Conservation (phyloP, 2,113 vertebrate genomes). For the Scalopus aquaticus region DNA sequence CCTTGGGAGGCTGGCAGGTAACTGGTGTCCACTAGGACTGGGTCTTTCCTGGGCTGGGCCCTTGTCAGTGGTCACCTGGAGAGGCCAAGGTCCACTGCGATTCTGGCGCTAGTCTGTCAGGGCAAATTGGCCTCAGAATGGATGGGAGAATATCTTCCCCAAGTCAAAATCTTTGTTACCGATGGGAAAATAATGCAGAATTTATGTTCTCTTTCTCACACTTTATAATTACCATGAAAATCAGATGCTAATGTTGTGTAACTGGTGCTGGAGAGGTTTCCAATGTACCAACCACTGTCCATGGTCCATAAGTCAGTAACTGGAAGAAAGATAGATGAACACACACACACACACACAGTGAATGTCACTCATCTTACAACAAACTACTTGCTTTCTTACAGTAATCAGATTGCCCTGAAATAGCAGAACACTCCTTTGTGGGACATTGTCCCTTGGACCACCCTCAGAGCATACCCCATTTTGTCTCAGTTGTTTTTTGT, state of each 20-base stretch:
- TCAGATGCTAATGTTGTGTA: background rate
- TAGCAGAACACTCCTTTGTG: background rate
- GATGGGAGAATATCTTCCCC: background rate
- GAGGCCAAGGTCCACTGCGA: background rate
- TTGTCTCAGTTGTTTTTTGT: background rate
- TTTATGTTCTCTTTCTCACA: background rate
- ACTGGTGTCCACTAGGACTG: background rate
- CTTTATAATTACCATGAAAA: background rate
- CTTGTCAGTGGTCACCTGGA: background rate
- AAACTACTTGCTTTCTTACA: background rate
- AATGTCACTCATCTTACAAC: background rate
- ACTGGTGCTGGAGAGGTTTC: background rate
- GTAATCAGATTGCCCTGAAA: background rate
- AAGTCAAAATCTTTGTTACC: background rate
- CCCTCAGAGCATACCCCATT: background rate
- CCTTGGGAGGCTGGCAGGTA: constrained; percentile 92
- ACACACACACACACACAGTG: background rate
- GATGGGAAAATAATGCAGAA: background rate
- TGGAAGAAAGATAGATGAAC: background rate
- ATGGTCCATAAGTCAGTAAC: background rate
- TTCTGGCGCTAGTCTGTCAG: background rate
- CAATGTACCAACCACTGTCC: background rate
- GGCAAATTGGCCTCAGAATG: background rate
- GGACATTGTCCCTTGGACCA: background rate
- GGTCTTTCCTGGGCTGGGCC: background rate